Evolutionary conservation across 2,797 vertebrate species (phyloP), one percentile per base, ranked within the genome.

Genomic region (Limosa lapponica): DNA sequence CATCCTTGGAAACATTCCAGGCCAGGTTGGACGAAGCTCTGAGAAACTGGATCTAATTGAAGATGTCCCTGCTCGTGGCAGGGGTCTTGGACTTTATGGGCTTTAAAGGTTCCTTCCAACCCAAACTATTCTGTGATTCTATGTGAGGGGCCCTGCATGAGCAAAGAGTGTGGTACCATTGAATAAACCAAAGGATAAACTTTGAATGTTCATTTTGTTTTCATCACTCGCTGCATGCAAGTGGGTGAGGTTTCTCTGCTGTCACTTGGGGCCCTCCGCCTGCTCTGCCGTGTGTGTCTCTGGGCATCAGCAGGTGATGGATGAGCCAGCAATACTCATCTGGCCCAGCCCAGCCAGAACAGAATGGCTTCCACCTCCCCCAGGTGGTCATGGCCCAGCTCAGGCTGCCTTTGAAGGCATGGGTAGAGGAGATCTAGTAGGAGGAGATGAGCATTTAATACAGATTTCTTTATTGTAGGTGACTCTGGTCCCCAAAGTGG

Each of bases 171-270:
- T 1, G 13, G 4, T 25, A 20, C 22, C 3, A 5, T 3, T 41
- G 9, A 7, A 23, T 25, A 6, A 51, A 27, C 1, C 16, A 0
- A 14, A 41, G n/a, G 48, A 19, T 6, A 6, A 30, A 2, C 5
- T 28, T 5, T 1, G 32, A 2, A 4, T 6, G 22, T 6, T 34
- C 4, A 1, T 30, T 24, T 14, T 36, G 64, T 2, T 36, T 12
- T 6, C 41, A 13, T 22, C 3, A 0, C 20, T 17, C 6, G 59
- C 79, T 32, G n/a, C 10, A 0, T 2, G 3, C 23, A n/a, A 55
- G 59, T 20, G 30, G 70, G 43, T 34, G 85, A 69, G 59, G 16
- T 8, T 57, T 30, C 11, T 44, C 19, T 27, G 28, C 59, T 22
- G 2, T 15, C 12, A 1, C 90, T 27, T 8, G 1, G 18, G 51